Evolutionary conservation across 2,113 vertebrate species (phyloP).

Genomic region (Aythya baeri): DNA sequence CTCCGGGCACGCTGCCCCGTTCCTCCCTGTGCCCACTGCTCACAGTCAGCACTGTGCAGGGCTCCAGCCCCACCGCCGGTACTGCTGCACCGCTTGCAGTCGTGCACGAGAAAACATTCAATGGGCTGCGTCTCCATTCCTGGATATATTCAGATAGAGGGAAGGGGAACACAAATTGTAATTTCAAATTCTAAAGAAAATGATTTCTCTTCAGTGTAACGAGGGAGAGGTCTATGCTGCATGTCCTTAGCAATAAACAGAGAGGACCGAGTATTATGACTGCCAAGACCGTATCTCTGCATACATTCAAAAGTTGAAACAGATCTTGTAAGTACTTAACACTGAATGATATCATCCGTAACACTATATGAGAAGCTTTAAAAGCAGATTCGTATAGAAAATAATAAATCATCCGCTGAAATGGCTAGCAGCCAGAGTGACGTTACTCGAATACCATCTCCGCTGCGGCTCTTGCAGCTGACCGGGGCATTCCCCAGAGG

Average conservation of each 20-base stretch:
- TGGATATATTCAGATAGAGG: no score
- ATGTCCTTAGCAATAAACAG: neutral
- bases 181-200: neutral
- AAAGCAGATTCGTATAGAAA: conserved; percentile 7
- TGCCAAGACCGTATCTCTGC: neutral
- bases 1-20: neutral
- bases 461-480: neutral
- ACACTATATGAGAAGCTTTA: neutral
- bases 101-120: accelerated
- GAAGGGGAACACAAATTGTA: neutral
- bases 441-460: conserved; percentile 2
- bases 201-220: neutral
- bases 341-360: neutral
- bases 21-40: neutral
- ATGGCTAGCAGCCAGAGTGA: conserved; percentile 38
- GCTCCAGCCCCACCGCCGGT: neutral
- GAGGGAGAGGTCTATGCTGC: neutral
- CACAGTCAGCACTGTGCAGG: no score
- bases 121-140: neutral
- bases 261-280: neutral
- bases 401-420: conserved; percentile 6
- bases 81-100: neutral
- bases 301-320: neutral
- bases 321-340: neutral
- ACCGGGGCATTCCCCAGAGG: neutral